Base-by-base conservation (phyloP, 1,140 invertebrate genomes). In the Orussus abietinus region DNA sequence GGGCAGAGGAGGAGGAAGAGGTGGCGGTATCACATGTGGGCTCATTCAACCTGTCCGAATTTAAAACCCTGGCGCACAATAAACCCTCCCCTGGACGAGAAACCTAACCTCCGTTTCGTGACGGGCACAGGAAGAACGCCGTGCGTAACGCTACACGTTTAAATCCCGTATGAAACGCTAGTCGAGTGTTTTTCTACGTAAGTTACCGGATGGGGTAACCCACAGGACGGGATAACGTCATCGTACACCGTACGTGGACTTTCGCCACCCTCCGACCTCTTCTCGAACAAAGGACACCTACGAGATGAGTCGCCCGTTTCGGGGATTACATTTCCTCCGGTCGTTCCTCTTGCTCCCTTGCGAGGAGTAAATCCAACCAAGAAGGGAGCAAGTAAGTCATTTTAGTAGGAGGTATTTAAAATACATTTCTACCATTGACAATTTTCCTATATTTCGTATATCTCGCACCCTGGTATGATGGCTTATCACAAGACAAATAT, bases 81-180 rank as follows among this genome's bases (percentile, higher is more conserved):
- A 57, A 46, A 49, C 45, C 47, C 45, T 50, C 42, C 51, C 35
- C 45, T 25, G 6, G 22, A 7, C 42, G 58, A 61, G 64, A 67
- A 66, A 66, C 56, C 44, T 49, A 62, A 66, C 59, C 60, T 51
- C 47, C 40, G 47, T 30, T 51, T 46, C 31, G 48, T 51, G 52
- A 58, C 45, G 15, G 45, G 49, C 50, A 33, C 55, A 57, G 57
- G 57, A 64, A 59, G 53, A 55, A 21, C 45, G 30, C 31, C 22
- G 7, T 38, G 45, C 52, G 59, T 67, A 69, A 70, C 60, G 59
- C 55, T 57, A 71, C 58, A 61, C 65, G 61, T 62, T 69, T 69
- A 66, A 71, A 67, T 69, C 65, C 61, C 65, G 59, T 64, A 66
- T 66, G 64, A 64, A 68, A 71, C 50, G 62, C 52, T 66, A 69